Base-by-base conservation (phyloP, 2,113 vertebrate species). In the Uropsilus gracilis region DNA sequence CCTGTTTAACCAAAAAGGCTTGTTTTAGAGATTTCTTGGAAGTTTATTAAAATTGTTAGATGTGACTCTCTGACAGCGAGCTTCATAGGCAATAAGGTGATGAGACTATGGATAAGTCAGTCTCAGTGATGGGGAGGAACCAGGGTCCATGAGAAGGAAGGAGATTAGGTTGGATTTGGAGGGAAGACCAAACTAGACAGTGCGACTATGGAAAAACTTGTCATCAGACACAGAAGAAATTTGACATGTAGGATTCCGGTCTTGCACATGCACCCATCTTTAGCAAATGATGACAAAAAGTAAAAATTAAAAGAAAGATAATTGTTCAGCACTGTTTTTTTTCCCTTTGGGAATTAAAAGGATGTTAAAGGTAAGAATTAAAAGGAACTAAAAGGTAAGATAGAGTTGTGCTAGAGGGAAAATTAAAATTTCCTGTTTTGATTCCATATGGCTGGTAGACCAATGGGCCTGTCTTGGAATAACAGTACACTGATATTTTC, bases 1-100 rank as follows among this genome's bases (percentile, higher is more conserved):
- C 53, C 8, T 11, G 10, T 78, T 88, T 61, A 12, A 85, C 37
- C 20, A 42, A 50, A 61, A 11, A 37, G 12, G 11, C 53, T 50
- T 37, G 14, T 57, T 96, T 91, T 69, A 9, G 61, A 87, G 7
- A 78, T 64, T 96, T 85, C 34, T 57, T 72, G 48, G 87, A 83
- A 76, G 30, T 7, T 55, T 57, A 44, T 63, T 32, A 93, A 87
- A 82, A 20, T 1, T 26, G 4, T 39, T 32, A 63, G 50, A 55
- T 66, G n/a, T 48, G 39, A 42, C 7, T 24, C 4, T 69, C 17
- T 42, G 53, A 90, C 39, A 92, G n/a, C 34, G 16, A 26, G n/a
- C 12, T 2, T 77, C 11, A 82, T 55, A 68, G 68, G 18, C 73
- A 84, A 20, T 9, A 86, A 48, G 71, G 68, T 34, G 44, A 16